phyloP scores from a whole-genome alignment of 2,797 vertebrate species.

The Cyprinella venusta region DNA sequence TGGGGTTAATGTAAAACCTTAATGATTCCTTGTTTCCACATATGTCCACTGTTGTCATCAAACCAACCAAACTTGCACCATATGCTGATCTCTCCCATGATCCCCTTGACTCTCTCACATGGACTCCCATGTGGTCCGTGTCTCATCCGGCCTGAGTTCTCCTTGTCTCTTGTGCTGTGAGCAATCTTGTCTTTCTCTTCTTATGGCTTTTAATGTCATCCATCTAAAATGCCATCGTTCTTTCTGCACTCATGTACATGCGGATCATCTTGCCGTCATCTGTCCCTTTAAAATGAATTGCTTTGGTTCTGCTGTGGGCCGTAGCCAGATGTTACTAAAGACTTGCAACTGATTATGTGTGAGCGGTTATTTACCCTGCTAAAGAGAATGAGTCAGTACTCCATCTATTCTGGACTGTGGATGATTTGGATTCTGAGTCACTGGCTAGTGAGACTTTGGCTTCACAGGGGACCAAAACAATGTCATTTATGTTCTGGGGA shows the following conservation, averaged over 20 bases:
- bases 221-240: not conserved
- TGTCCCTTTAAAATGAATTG: not conserved
- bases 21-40: not conserved
- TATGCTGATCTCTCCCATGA: constrained; percentile 31
- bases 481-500: constrained; percentile 62
- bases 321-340: constrained; percentile 25
- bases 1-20: not conserved
- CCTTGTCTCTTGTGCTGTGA: not conserved
- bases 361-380: not conserved
- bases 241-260: not conserved
- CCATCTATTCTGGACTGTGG: not conserved
- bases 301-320: not conserved
- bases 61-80: not conserved
- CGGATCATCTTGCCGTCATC: not conserved
- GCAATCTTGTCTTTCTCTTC: not conserved
- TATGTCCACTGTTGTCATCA: not conserved
- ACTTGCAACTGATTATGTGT: not conserved
- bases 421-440: not conserved
- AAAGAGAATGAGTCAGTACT: not conserved
- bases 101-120: constrained; percentile 21
- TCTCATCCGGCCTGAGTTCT: constrained; percentile 17
- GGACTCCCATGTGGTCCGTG: not conserved
- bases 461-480: constrained; percentile 42
- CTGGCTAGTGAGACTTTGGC: not conserved
- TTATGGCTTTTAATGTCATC: not conserved